Conservation (phyloP, 2,113 vertebrate genomes). For the Alethe castanea region DNA sequence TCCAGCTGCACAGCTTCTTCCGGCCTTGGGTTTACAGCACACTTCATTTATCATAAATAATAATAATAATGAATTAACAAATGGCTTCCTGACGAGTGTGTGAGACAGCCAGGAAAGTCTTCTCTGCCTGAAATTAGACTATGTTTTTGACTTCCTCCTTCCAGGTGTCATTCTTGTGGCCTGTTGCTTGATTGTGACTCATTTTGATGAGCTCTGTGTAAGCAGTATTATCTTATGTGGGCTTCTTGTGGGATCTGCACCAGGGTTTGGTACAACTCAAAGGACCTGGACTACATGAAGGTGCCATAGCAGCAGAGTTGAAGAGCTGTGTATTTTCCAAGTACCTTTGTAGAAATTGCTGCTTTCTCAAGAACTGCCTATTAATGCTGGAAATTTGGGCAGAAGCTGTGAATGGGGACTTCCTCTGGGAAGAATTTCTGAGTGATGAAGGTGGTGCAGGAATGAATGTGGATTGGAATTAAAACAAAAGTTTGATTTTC, state of each 20-base stretch:
- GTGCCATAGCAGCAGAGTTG: not conserved
- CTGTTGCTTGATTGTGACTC: not conserved
- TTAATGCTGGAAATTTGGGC: not conserved
- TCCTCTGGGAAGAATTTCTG: not conserved
- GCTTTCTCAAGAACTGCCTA: not conserved
- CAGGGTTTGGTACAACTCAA: not conserved
- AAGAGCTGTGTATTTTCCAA: not conserved
- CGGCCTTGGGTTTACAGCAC: slow-evolving; percentile 9
- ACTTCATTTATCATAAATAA: slow-evolving; percentile 35
- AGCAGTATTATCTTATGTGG: not conserved
- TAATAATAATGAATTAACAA: slow-evolving; percentile 38
- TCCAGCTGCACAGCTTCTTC: slow-evolving; percentile 48
- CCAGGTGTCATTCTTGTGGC: not conserved
- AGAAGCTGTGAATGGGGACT: not conserved
- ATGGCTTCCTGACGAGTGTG: not conserved
- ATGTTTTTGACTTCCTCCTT: not conserved
- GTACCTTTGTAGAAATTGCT: not conserved
- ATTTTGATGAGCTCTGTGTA: not conserved
- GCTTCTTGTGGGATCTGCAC: not conserved
- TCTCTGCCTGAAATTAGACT: not conserved
- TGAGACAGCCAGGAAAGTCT: not conserved
- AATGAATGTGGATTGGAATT: not conserved
- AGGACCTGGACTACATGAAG: not conserved
- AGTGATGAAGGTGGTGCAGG: not conserved
- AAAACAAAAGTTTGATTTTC: not conserved